Evolutionary conservation across 2,797 vertebrate genomes (phyloP).

Genomic region (Typhlichthys eigenmanni): DNA sequence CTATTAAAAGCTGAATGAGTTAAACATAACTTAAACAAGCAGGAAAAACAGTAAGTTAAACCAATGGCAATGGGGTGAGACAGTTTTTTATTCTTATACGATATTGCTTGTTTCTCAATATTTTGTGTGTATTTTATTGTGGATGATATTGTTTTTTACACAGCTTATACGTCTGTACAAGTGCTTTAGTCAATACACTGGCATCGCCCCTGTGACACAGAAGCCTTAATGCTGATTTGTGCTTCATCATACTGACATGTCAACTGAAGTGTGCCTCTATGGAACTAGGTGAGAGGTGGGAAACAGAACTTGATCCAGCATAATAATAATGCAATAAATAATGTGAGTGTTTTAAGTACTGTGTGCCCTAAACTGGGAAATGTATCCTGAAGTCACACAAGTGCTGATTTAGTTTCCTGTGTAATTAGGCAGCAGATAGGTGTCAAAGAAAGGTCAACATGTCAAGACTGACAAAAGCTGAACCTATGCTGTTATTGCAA

Average conservation of each 20-base stretch:
- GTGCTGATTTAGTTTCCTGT: conserved; percentile 24
- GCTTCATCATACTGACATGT: neutral
- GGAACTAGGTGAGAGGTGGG: conserved; percentile 10
- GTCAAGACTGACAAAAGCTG: conserved; percentile 14
- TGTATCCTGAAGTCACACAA: conserved; percentile 9
- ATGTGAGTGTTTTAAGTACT: conserved; percentile 7
- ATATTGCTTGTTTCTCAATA: neutral
- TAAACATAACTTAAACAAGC: too few species aligned
- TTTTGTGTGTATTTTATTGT: neutral
- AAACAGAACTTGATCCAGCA: conserved; percentile 4
- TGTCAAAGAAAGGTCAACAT: conserved; percentile 7
- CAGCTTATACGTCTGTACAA: neutral
- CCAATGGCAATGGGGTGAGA: neutral
- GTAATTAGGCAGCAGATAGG: neutral
- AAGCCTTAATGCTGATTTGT: neutral
- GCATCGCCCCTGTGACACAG: neutral
- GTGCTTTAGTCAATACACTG: neutral
- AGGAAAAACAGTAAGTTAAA: neutral
- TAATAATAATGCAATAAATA: conserved; percentile 12
- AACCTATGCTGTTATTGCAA: conserved; percentile 42
- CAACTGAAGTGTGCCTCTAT: conserved; percentile 1
- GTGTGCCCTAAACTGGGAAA: conserved; percentile 9
- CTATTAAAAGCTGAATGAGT: too few species aligned
- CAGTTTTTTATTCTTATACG: conserved; percentile 10
- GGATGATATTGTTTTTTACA: neutral